Evolutionary conservation across 2,113 vertebrate genomes (phyloP).

Genomic region (Hippocampus comes): DNA sequence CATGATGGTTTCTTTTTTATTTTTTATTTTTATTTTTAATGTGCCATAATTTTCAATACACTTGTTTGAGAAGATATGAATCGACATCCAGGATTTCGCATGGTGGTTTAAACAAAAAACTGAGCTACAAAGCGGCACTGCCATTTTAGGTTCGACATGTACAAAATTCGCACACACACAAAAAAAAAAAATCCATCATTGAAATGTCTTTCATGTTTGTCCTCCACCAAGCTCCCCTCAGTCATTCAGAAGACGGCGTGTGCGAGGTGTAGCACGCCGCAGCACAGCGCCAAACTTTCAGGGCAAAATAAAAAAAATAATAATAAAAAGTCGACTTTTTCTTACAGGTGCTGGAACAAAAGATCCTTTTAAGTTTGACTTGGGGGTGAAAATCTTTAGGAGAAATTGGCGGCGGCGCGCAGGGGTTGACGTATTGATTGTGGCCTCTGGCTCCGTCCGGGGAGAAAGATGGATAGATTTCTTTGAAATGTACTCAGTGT

Average conservation of each 20-base stretch:
- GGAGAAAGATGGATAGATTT: slow-evolving; percentile 78
- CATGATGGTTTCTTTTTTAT: too few species aligned
- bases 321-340: slow-evolving; percentile 68
- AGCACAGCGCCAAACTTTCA: slow-evolving; percentile 37
- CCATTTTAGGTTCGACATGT: not conserved
- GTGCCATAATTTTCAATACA: not conserved
- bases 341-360: slow-evolving; percentile 75
- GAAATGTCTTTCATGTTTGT: slow-evolving; percentile 1
- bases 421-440: slow-evolving; percentile 72
- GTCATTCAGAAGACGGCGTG: slow-evolving; percentile 2
- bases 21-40: too few species aligned
- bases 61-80: too few species aligned
- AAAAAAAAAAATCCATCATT: not conserved
- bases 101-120: not conserved
- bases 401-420: slow-evolving; percentile 76
- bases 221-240: not conserved
- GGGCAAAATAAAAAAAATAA: slow-evolving; percentile 20
- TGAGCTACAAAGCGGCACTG: not conserved
- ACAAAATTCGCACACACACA: not conserved
- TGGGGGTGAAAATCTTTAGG: slow-evolving; percentile 72
- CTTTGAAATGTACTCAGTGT: slow-evolving; percentile 73
- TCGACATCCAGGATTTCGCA: not conserved
- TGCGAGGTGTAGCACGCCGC: not conserved
- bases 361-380: slow-evolving; percentile 75
- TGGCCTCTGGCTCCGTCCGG: slow-evolving; percentile 68